phyloP scores from a whole-genome alignment of 2,113 vertebrate species.

The Pseudorhombus dupliciocellatus region DNA sequence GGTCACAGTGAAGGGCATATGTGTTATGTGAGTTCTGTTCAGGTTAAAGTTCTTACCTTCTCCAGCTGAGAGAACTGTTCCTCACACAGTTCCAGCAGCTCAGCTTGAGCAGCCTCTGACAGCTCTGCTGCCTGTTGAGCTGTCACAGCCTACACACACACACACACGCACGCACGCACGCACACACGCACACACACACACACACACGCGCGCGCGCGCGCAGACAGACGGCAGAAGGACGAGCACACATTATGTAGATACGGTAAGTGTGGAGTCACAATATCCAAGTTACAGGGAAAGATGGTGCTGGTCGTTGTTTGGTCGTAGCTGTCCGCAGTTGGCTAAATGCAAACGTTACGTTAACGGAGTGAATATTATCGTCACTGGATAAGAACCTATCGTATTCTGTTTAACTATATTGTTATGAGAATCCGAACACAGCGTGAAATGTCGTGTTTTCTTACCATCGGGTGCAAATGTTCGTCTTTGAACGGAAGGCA shows the following conservation, averaged over 20 bases:
- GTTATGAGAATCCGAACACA: fast-evolving
- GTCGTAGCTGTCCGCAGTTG: no score
- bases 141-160: constrained; percentile 44
- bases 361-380: neutral
- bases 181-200: no score
- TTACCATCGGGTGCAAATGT: constrained; percentile 55
- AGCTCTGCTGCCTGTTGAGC: neutral
- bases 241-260: no score
- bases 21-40: no score
- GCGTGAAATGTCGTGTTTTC: neutral
- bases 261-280: no score
- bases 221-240: no score
- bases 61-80: constrained; percentile 75
- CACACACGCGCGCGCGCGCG: no score
- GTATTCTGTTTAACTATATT: fast-evolving
- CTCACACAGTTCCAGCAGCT: constrained; percentile 74
- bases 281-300: no score
- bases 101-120: constrained; percentile 59
- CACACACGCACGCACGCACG: neutral
- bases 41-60: constrained; percentile 47
- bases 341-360: neutral
- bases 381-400: neutral
- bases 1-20: no score
- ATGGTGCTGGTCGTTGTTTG: no score
- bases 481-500: neutral